Evolutionary conservation across 2,113 vertebrate genomes (phyloP).

Genomic region (Pelusios castaneus): DNA sequence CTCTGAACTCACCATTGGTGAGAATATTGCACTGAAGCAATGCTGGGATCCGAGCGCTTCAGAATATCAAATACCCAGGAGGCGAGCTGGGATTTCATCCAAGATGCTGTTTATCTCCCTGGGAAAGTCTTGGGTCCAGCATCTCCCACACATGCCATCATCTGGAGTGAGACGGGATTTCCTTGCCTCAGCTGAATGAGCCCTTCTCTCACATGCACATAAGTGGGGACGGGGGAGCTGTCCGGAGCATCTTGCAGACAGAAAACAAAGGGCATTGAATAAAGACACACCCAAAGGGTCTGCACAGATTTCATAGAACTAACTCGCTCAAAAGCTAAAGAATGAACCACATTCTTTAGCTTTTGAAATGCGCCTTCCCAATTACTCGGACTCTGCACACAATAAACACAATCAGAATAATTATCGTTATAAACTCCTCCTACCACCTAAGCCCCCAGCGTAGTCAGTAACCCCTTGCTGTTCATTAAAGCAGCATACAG

Average conservation of each 20-base stretch:
- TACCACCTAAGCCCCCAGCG: not conserved
- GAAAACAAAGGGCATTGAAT: not conserved
- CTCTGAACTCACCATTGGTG: not conserved
- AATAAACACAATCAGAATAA: not conserved
- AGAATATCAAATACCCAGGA: not conserved
- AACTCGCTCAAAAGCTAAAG: too few relatives aligned
- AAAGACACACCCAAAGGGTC: not conserved
- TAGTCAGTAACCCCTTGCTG: not conserved
- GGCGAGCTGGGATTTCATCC: conserved; percentile 1
- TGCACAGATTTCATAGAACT: not conserved
- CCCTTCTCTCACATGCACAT: accelerated
- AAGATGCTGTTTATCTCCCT: not conserved
- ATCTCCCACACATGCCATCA: conserved; percentile 17
- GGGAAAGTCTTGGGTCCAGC: not conserved
- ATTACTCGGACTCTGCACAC: too few relatives aligned
- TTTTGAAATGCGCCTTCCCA: not conserved
- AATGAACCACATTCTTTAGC: not conserved
- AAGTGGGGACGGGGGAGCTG: not conserved
- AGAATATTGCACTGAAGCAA: not conserved
- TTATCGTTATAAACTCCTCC: not conserved
- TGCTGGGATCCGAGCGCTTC: not conserved
- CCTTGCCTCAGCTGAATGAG: accelerated
- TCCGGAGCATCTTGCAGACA: not conserved
- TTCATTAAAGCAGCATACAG: not conserved
- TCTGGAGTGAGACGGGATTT: conserved; percentile 25